These are phyloP conservation scores for Capreolus pygargus DNA, from an alignment of 2,113 vertebrate genomes.

Conservation along the genomic window DNA sequence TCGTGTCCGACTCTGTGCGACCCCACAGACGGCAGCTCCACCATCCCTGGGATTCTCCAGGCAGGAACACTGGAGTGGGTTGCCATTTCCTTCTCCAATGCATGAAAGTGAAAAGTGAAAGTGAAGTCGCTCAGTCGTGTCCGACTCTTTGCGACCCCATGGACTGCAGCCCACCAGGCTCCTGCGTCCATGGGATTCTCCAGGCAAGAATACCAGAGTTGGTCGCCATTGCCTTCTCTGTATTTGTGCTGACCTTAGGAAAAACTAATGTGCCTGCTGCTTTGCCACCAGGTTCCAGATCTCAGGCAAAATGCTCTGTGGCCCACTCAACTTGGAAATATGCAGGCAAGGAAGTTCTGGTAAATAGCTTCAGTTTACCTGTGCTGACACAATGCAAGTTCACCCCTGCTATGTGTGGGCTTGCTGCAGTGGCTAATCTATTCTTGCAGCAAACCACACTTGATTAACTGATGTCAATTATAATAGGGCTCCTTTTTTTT, in stretches of 20 bases:
- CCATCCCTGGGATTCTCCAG: accelerated
- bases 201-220: not conserved
- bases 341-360: too few relatives aligned
- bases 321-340: not conserved
- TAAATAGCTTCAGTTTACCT: not conserved
- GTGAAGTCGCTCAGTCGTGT: not conserved
- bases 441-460: not conserved
- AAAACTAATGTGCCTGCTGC: too few relatives aligned
- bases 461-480: not conserved
- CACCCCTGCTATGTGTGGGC: not conserved
- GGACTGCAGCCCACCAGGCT: not conserved
- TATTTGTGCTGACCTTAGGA: too few relatives aligned
- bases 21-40: accelerated
- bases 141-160: accelerated
- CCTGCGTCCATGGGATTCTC: accelerated
- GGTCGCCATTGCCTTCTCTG: not conserved
- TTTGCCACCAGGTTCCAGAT: not conserved
- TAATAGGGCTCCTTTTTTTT: not conserved
- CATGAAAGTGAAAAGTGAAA: not conserved
- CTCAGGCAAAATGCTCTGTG: not conserved
- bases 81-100: not conserved
- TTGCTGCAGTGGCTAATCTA: not conserved
- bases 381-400: not conserved
- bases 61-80: not conserved
- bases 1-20: not conserved